These are phyloP conservation scores for Nasua narica DNA, from an alignment of 2,797 vertebrate species.

Conservation along the genomic window DNA sequence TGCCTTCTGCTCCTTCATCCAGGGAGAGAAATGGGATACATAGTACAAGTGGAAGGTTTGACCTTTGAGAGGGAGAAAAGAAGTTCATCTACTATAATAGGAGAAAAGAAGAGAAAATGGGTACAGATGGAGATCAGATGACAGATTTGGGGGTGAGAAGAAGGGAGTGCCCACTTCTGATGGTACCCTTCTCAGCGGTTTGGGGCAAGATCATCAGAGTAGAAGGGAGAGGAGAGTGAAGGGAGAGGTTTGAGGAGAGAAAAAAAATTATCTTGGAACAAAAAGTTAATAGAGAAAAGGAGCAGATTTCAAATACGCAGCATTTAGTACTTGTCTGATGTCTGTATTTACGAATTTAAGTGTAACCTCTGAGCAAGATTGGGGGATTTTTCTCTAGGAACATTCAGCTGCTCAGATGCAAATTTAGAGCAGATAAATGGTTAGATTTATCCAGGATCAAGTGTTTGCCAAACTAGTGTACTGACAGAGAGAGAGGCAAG, in stretches of 20 bases:
- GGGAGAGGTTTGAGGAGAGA: not conserved
- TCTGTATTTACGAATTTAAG: slow-evolving; percentile 47
- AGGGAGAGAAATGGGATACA: not conserved
- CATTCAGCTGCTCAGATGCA: slow-evolving; percentile 16
- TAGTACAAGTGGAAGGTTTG: not conserved
- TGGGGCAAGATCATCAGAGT: not conserved
- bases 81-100: not conserved
- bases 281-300: not conserved
- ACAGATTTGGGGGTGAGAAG: not conserved
- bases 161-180: not conserved
- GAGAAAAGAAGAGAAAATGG: slow-evolving; percentile 23
- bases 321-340: slow-evolving; percentile 34
- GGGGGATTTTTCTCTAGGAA: slow-evolving; percentile 14
- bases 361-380: not conserved
- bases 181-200: not conserved
- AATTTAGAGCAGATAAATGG: slow-evolving; percentile 26
- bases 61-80: not conserved
- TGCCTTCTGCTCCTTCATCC: not conserved
- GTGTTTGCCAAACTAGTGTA: not conserved
- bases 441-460: slow-evolving; percentile 35
- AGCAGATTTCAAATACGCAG: slow-evolving; percentile 25
- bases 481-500: not conserved
- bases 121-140: not conserved
- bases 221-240: not conserved
- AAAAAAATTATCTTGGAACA: not conserved